A percentile compares a stretch with the other conserved stretches of the same genome.
Evolutionary conservation across 2,888 invertebrate genomes (phyloP).

Genomic region (Orthonevra nobilis): DNA sequence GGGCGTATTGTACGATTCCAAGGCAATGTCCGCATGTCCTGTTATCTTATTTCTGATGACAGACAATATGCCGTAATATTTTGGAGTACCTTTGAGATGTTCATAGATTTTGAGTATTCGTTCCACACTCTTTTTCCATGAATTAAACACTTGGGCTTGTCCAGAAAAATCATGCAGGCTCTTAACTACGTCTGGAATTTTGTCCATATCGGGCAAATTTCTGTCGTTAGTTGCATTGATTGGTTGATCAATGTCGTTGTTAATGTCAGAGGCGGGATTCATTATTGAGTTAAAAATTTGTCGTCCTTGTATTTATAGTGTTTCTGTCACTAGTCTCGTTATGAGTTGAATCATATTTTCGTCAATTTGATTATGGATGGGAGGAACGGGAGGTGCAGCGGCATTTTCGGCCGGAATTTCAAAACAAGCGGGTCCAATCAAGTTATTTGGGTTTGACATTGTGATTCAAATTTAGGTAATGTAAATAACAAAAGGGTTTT

Average conservation of each 20-base stretch:
- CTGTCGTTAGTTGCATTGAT: slow-evolving; percentile 15
- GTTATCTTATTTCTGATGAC: slow-evolving; percentile 25
- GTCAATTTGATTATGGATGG: too few species aligned
- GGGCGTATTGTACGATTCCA: slow-evolving; percentile 10
- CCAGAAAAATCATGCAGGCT: slow-evolving; percentile 3
- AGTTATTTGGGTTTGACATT: slow-evolving; percentile 23
- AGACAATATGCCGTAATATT: slow-evolving; percentile 18
- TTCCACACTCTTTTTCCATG: slow-evolving; percentile 24
- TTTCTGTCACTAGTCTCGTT: too few species aligned
- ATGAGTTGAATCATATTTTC: too few species aligned
- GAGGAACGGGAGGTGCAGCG: too few species aligned
- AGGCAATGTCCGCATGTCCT: slow-evolving; percentile 5
- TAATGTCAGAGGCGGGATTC: background rate
- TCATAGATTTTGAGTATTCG: slow-evolving; percentile 29
- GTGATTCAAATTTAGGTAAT: background rate
- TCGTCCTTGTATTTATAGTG: too few species aligned
- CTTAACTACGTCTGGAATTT: background rate
- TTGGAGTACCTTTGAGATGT: slow-evolving; percentile 19
- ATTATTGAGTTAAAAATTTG: too few species aligned
- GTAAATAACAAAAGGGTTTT: too few species aligned
- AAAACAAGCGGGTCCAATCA: slow-evolving; percentile 3
- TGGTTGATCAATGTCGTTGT: slow-evolving; percentile 19
- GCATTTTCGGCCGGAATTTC: background rate
- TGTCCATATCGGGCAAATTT: slow-evolving; percentile 14
- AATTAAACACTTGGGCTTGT: slow-evolving; percentile 13